phyloP scores from a whole-genome alignment of 2,113 vertebrate species.

The Mohoua ochrocephala region DNA sequence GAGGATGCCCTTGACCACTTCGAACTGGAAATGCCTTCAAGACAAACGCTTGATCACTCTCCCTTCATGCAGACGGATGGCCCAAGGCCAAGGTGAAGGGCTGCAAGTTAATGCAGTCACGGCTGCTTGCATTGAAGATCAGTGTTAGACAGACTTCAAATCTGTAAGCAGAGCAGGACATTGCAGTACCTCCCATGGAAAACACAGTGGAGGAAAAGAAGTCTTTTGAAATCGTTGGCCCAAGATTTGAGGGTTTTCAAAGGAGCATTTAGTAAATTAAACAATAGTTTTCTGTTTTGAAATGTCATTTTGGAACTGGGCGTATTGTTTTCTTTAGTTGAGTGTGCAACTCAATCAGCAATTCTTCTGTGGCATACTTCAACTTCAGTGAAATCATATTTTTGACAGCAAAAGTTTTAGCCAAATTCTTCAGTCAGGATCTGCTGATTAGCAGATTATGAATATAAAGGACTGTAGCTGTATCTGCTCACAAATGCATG shows the following conservation, averaged over 20 bases:
- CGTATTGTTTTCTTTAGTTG: background rate
- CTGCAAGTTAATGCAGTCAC: background rate
- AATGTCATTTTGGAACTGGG: constrained; percentile 7
- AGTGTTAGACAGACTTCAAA: background rate
- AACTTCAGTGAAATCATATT: background rate
- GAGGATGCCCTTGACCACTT: background rate
- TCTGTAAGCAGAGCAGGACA: background rate
- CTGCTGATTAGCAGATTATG: background rate
- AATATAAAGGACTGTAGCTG: background rate
- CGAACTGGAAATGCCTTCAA: background rate
- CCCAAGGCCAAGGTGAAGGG: background rate
- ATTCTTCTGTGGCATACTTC: background rate
- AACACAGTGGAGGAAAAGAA: background rate
- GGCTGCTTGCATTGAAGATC: background rate
- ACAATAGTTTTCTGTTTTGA: background rate
- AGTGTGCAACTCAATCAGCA: background rate
- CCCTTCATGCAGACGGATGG: background rate
- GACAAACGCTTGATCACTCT: background rate
- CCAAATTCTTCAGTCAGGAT: background rate
- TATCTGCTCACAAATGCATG: background rate
- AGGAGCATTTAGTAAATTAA: background rate
- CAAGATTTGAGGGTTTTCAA: constrained; percentile 3
- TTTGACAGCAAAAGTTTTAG: background rate
- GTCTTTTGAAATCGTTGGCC: background rate
- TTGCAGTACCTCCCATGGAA: background rate